A percentile compares a stretch with the other conserved stretches of the same genome.
These are phyloP conservation scores for Rhopalosiphum nymphaeae DNA, from an alignment of 2,888 invertebrate species.

Conservation along the genomic window DNA sequence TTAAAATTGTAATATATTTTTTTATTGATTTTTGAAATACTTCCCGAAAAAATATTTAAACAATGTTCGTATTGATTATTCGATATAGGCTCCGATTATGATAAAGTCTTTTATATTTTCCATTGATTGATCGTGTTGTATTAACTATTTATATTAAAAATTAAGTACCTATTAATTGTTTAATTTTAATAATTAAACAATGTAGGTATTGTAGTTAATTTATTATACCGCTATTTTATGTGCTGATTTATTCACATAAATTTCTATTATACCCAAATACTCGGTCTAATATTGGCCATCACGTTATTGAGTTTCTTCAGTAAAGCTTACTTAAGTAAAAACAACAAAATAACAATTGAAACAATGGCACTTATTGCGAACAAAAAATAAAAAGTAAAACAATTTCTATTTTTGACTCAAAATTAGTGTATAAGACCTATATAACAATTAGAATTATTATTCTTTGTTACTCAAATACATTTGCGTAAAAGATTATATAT, in stretches of 20 bases:
- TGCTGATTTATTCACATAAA: constrained; percentile 80
- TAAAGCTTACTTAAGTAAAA: constrained; percentile 84
- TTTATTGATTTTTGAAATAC: too few species aligned
- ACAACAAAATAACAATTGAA: constrained; percentile 70
- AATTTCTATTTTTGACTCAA: neutral
- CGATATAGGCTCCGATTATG: too few species aligned
- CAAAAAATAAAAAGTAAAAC: neutral
- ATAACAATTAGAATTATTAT: neutral
- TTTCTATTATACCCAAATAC: constrained; percentile 82
- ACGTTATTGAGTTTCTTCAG: constrained; percentile 79
- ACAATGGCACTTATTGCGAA: accelerated
- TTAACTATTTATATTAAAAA: constrained; percentile 72
- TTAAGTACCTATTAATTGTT: constrained; percentile 74
- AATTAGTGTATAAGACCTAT: neutral
- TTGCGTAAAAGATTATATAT: too few species aligned
- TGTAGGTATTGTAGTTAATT: too few species aligned
- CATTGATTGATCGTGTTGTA: too few species aligned
- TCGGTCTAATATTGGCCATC: constrained; percentile 87
- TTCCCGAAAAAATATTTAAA: too few species aligned
- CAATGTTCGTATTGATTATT: too few species aligned
- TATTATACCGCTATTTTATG: neutral
- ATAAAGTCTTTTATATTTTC: too few species aligned
- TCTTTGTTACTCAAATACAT: too few species aligned
- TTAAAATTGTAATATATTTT: too few species aligned
- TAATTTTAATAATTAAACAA: neutral